phyloP scores from a whole-genome alignment of 1,140 invertebrate species.

The Bombus vancouverensis region DNA sequence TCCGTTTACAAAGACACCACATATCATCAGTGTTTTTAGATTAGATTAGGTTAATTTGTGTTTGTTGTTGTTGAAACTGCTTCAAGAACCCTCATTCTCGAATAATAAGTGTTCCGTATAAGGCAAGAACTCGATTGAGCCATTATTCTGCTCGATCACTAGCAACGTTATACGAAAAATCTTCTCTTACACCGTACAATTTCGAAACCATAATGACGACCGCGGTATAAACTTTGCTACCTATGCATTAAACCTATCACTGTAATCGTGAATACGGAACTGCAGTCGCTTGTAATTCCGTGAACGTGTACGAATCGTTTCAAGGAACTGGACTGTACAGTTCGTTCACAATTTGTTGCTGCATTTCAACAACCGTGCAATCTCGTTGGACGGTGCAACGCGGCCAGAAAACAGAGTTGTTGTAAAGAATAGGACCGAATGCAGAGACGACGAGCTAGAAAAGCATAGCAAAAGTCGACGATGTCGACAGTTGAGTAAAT shows the following conservation, averaged over 20 bases:
- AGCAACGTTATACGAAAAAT: neutral
- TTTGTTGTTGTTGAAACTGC: neutral
- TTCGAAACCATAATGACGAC: neutral
- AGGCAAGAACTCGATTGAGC: neutral
- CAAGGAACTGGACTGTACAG: neutral
- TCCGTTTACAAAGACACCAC: too few species aligned
- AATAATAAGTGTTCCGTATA: neutral
- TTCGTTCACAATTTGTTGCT: neutral
- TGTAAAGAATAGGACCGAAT: too few species aligned
- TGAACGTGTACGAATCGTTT: neutral
- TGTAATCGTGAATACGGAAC: neutral
- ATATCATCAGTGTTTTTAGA: neutral
- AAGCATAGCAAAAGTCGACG: neutral
- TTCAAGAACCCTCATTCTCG: neutral
- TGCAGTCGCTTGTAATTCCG: neutral
- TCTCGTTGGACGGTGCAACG: neutral
- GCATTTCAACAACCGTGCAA: neutral
- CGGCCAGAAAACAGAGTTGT: neutral
- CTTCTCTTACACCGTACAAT: neutral
- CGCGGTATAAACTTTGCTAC: neutral
- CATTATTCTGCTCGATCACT: neutral
- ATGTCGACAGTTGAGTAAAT: constrained; percentile 25
- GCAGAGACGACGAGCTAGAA: neutral
- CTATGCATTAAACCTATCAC: neutral
- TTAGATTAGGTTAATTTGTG: neutral